Evolutionary conservation across 2,888 invertebrate genomes (phyloP), one percentile per base, ranked within the genome.

Genomic region (Agrochola litura): DNA sequence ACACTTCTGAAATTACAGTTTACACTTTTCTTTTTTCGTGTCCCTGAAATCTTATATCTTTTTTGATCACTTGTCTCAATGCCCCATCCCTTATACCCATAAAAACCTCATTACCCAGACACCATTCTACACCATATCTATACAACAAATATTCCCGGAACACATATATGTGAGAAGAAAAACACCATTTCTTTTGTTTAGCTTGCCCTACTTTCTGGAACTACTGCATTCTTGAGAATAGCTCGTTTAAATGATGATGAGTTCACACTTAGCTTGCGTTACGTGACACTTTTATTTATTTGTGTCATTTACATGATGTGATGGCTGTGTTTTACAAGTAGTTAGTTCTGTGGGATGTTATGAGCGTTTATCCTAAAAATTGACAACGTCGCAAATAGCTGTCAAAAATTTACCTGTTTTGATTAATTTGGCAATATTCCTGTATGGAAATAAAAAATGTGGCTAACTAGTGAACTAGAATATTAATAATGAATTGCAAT

Each of bases 191-290:
- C 66, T 73, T 79, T 79, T 87, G 77, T 82, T 75, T 87, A 46
- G 52, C 58, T 73, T 68, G 82, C 63, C 77, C 86, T 60, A 87
- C 43, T 82, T 87, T 76, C 79, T 41, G 19, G 37, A 58, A 46
- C 69, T 72, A 82, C 87, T 76, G 87, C 76, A 77, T 81, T 79
- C 84, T 86, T 64, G 74, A 70, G 82, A 65, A 72, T 10, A 80
- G 58, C 76, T 72, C 82, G 30, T 74, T 66, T 77, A 76, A 65
- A 68, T 78, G 84, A 75, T 66, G 72, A 73, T 46, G 71, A 30
- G 52, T 46, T 16, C 8, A 83, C 19, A 77, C 68, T 77, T 73
- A 79, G 79, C 16, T 83, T 75, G 14, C 76, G 80, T 64, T 74
- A 61, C 41, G 72, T 79, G 68, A 73, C 78, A 25, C 41, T 16